Conservation (phyloP, 2,797 vertebrate genomes). For the Paguma larvata region DNA sequence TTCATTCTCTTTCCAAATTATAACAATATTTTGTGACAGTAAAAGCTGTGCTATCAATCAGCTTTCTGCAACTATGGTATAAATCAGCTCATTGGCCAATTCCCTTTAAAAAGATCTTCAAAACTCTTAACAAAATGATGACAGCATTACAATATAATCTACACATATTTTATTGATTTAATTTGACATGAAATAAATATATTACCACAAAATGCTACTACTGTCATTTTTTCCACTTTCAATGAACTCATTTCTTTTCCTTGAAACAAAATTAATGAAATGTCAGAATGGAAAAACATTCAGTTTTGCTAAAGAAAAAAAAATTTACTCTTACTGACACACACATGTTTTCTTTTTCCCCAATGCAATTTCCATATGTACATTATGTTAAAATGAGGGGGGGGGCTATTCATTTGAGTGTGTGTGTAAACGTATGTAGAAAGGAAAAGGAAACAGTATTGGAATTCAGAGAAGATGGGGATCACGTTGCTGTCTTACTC, state of each 20-base stretch:
- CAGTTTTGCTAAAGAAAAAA: constrained; percentile 13
- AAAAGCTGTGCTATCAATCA: background rate
- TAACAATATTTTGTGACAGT: background rate
- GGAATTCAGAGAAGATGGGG: background rate
- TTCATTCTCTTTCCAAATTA: constrained; percentile 13
- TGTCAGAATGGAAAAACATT: constrained; percentile 54
- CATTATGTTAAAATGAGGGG: background rate
- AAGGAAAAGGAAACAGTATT: background rate
- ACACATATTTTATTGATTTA: constrained; percentile 62
- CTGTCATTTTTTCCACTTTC: constrained; percentile 50
- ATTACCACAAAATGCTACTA: constrained; percentile 16
- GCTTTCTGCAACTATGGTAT: background rate
- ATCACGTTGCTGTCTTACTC: background rate
- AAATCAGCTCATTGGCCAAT: background rate
- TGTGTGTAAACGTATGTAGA: background rate
- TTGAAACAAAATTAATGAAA: constrained; percentile 67
- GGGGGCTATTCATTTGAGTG: background rate
- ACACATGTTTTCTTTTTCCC: background rate
- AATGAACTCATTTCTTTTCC: constrained; percentile 56
- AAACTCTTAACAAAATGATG: constrained; percentile 36
- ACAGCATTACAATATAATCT: constrained; percentile 26
- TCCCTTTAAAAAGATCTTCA: constrained; percentile 53
- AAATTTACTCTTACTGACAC: background rate
- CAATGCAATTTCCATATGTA: background rate
- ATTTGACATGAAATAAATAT: constrained; percentile 54